Percentiles rank a stretch among this genome's conserved stretches.
Conservation (phyloP, 2,113 vertebrate genomes). For the Muscicapa adusta region DNA sequence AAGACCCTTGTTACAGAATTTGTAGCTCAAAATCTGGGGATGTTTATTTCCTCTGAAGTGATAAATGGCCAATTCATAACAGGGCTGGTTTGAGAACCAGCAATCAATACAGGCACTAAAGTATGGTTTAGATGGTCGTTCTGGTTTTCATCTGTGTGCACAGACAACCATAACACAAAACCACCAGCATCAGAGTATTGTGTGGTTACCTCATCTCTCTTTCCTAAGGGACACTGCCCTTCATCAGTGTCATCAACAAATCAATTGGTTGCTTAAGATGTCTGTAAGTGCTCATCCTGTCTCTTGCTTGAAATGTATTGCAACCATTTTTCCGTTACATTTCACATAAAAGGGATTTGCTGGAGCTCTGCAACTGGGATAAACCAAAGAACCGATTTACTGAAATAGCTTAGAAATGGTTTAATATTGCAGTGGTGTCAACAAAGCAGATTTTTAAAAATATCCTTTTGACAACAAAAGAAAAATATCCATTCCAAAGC, state of each 20-base stretch:
- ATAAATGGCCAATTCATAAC: slow-evolving; percentile 57
- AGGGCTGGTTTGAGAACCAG: slow-evolving; percentile 44
- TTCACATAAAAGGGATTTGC: slow-evolving; percentile 57
- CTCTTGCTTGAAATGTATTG: slow-evolving; percentile 43
- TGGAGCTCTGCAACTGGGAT: slow-evolving; percentile 34
- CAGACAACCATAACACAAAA: slow-evolving; percentile 60
- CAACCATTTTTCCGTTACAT: slow-evolving; percentile 26
- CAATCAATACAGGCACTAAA: slow-evolving; percentile 61
- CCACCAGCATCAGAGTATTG: slow-evolving; percentile 38
- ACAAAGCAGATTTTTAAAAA: slow-evolving; percentile 57
- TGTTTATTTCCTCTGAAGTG: slow-evolving; percentile 46
- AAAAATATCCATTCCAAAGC: slow-evolving; percentile 40
- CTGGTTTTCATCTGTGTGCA: slow-evolving; percentile 57
- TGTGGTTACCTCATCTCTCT: slow-evolving; percentile 54
- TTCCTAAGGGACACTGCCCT: slow-evolving; percentile 27
- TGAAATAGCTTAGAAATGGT: slow-evolving; percentile 54
- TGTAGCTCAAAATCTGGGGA: neutral
- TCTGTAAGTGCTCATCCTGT: slow-evolving; percentile 16
- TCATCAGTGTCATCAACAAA: slow-evolving; percentile 62
- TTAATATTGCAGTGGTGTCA: slow-evolving; percentile 43
- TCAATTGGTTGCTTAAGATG: slow-evolving; percentile 51
- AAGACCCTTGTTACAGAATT: slow-evolving; percentile 16
- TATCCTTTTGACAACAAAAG: slow-evolving; percentile 19
- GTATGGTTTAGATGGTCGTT: slow-evolving; percentile 15
- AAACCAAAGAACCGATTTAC: slow-evolving; percentile 43